phyloP scores from a whole-genome alignment of 2,888 invertebrate genomes.

The Brassicogethes aeneus region DNA sequence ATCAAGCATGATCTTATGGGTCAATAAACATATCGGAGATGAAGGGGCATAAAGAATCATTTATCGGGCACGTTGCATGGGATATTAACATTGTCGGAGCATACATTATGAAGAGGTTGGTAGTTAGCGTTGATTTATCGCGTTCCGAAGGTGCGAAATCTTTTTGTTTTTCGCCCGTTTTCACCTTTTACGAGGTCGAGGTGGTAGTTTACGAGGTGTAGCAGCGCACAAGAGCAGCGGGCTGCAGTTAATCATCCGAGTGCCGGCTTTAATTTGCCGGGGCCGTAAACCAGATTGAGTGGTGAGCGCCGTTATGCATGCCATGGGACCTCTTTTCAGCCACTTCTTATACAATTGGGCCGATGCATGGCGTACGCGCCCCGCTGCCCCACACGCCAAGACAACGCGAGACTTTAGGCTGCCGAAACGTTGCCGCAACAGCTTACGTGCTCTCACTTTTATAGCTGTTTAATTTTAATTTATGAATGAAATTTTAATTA shows the following conservation, averaged over 20 bases:
- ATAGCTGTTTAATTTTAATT: slow-evolving; percentile 1
- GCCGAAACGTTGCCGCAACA: not conserved
- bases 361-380: slow-evolving; percentile 7
- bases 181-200: slow-evolving; percentile 21
- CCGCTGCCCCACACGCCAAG: no score
- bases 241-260: slow-evolving; percentile 32
- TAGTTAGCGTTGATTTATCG: slow-evolving; percentile 22
- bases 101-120: slow-evolving; percentile 13
- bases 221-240: slow-evolving; percentile 16
- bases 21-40: no score
- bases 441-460: slow-evolving; percentile 2
- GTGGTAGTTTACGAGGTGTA: slow-evolving; percentile 17
- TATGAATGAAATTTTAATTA: slow-evolving; percentile 1
- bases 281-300: slow-evolving; percentile 37
- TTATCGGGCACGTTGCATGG: no score
- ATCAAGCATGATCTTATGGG: no score
- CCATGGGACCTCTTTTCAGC: slow-evolving; percentile 28
- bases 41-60: no score
- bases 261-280: slow-evolving; percentile 35
- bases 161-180: slow-evolving; percentile 16
- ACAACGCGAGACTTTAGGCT: not conserved
- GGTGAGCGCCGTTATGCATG: slow-evolving; percentile 34
- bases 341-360: slow-evolving; percentile 12
- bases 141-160: slow-evolving; percentile 21
- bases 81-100: slow-evolving; percentile 2